Evolutionary conservation across 1,140 invertebrate genomes (phyloP).

Genomic region (Lepidurus arcticus): DNA sequence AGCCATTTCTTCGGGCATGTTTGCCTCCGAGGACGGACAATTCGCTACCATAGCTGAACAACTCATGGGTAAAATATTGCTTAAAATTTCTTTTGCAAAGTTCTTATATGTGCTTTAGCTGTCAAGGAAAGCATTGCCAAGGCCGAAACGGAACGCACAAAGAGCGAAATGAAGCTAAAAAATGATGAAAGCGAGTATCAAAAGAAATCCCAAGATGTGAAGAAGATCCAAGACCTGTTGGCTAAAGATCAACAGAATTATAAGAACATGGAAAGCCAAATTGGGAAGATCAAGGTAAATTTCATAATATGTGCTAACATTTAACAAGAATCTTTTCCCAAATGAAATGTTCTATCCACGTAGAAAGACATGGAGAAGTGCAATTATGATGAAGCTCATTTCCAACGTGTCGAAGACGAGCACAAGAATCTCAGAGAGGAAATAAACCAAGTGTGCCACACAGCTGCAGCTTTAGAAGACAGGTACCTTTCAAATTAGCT

Average conservation of each 20-base stretch:
- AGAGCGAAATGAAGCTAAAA: constrained; percentile 67
- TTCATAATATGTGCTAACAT: constrained; percentile 29
- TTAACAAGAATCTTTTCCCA: not conserved
- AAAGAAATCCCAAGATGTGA: constrained; percentile 61
- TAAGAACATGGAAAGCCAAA: not conserved
- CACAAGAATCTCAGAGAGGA: constrained; percentile 50
- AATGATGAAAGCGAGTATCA: constrained; percentile 63
- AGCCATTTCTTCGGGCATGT: constrained; percentile 73
- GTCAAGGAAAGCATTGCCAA: constrained; percentile 67
- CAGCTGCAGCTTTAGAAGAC: constrained; percentile 56
- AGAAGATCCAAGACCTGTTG: constrained; percentile 53
- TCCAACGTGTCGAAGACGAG: constrained; percentile 53
- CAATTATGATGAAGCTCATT: constrained; percentile 61
- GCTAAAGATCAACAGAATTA: constrained; percentile 28
- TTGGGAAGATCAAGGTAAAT: constrained; percentile 1
- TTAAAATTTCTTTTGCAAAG: constrained; percentile 23
- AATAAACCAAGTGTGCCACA: constrained; percentile 51
- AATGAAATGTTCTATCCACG: constrained; percentile 33
- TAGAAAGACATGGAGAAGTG: constrained; percentile 54
- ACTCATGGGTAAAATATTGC: constrained; percentile 55
- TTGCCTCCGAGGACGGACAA: constrained; percentile 71
- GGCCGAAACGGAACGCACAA: constrained; percentile 72
- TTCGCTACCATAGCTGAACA: constrained; percentile 83
- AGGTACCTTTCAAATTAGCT: constrained; percentile 41
- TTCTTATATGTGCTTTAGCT: constrained; percentile 46